A percentile compares a stretch with the other conserved stretches of the same genome.
phyloP scores from a whole-genome alignment of 2,113 vertebrate species.

The Camelus dromedarius region DNA sequence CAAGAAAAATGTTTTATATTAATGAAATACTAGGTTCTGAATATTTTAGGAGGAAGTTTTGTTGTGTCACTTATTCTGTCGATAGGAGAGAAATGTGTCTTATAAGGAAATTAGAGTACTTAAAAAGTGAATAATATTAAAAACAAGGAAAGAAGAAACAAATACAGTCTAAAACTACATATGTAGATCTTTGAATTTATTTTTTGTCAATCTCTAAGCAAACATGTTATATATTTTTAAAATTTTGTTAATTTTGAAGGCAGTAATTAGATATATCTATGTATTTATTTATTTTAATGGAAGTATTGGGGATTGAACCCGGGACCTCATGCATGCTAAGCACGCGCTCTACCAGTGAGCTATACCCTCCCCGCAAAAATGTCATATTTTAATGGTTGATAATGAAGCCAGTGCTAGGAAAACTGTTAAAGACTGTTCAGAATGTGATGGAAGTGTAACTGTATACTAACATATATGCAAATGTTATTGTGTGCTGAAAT shows the following conservation, averaged over 20 bases:
- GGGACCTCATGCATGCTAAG: too few species aligned
- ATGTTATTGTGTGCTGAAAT: neutral
- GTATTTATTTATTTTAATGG: too few species aligned
- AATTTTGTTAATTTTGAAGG: too few species aligned
- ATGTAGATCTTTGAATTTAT: slow-evolving; percentile 26
- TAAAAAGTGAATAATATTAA: neutral
- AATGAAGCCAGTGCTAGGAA: neutral
- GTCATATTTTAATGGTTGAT: neutral
- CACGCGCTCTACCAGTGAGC: too few species aligned
- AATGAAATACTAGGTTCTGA: slow-evolving; percentile 20
- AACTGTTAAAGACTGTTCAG: neutral
- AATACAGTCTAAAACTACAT: neutral
- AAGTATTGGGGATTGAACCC: too few species aligned
- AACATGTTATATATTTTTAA: neutral
- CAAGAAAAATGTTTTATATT: slow-evolving; percentile 63
- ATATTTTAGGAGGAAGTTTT: slow-evolving; percentile 59
- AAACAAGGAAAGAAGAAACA: neutral
- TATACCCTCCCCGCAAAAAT: neutral
- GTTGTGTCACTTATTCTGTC: slow-evolving; percentile 35
- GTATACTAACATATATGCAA: neutral
- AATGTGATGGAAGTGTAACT: neutral
- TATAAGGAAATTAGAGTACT: slow-evolving; percentile 40
- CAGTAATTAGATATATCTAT: too few species aligned
- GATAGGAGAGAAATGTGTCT: slow-evolving; percentile 52
- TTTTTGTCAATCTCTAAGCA: neutral